Evolutionary conservation across 1,140 invertebrate genomes (phyloP), one percentile per base, ranked within the genome.

Genomic region (Drosophila pandora): DNA sequence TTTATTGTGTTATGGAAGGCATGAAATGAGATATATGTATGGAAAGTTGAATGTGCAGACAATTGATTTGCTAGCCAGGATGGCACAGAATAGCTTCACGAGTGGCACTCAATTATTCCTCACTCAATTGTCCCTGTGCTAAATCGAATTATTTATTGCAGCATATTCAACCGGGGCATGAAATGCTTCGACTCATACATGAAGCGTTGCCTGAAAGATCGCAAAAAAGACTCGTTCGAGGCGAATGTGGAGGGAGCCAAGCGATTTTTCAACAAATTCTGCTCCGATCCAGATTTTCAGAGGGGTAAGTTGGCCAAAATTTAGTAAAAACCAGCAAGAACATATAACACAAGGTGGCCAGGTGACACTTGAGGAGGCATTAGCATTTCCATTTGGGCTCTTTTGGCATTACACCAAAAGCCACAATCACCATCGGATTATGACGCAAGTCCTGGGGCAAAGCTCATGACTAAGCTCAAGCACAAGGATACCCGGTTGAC

Each of bases 151-250:
- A 32, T 58, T 9, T 50, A 56, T 81, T 76, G 22, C 74, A 91
- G 90, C 64, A 87, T 91, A 58, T 91, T 91, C 61, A 76, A 88
- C 54, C 76, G 74, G 7, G 90, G 90, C 48, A 91, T 91, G 88
- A 78, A 75, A 61, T 91, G 90, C 55, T 91, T 91, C 47, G 90
- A 91, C 60, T 74, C 78, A 12, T 91, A 91, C 37, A 76, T 82
- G 5, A 69, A 68, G 22, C 84, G 83, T 12, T 91, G 90, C 54
- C 53, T 91, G 3, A 70, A 79, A 28, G 75, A 84, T 43, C 76
- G 78, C 13, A 91, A 90, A 17, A 55, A 83, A 2, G 63, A 32
- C 12, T 54, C 90, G 10, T 82, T 90, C 23, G 78, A 90, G 50
- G 90, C 84, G 32, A 91, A 90, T 67, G 79, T 91, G 23, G 85